A percentile compares a stretch with the other conserved stretches of the same genome.
Conservation (phyloP, 2,797 vertebrate species). For the Enteromius viviparus region DNA sequence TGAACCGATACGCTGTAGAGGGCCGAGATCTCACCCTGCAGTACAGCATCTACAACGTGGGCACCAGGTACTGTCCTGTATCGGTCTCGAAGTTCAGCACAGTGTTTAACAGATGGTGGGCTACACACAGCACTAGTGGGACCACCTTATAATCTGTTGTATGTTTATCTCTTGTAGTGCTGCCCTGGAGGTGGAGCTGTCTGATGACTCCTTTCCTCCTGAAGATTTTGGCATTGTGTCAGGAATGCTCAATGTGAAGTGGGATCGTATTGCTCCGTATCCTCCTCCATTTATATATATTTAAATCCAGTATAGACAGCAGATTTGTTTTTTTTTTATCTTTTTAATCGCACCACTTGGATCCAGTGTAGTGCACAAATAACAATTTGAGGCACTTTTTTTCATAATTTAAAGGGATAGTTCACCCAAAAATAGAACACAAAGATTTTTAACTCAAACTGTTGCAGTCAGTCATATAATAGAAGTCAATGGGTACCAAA, state of each 20-base stretch:
- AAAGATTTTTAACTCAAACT: too few relatives aligned
- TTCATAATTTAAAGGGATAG: too few relatives aligned
- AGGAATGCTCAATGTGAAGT: slow-evolving; percentile 95
- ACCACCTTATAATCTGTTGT: too few relatives aligned
- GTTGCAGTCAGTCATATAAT: too few relatives aligned
- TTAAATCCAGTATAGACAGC: too few relatives aligned
- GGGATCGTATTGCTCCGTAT: slow-evolving; percentile 98
- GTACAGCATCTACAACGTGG: slow-evolving; percentile 97
- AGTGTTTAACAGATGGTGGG: not conserved
- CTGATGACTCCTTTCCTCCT: slow-evolving; percentile 93
- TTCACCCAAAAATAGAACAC: too few relatives aligned
- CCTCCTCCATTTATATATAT: slow-evolving; percentile 64
- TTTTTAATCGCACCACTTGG: not conserved
- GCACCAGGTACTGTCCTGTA: slow-evolving; percentile 83
- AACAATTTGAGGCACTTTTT: too few relatives aligned
- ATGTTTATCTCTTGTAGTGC: slow-evolving; percentile 68
- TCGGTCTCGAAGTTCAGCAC: not conserved
- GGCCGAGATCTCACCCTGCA: slow-evolving; percentile 93
- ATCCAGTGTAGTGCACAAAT: too few relatives aligned
- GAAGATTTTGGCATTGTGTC: slow-evolving; percentile 97
- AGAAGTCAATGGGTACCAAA: too few relatives aligned
- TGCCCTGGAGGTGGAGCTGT: slow-evolving; percentile 93
- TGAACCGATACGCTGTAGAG: slow-evolving; percentile 94
- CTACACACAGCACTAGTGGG: not conserved
- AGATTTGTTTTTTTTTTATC: too few relatives aligned